Evolutionary conservation across 2,797 vertebrate species (phyloP), one percentile per base, ranked within the genome.

Genomic region (Sebastes melanostomus): DNA sequence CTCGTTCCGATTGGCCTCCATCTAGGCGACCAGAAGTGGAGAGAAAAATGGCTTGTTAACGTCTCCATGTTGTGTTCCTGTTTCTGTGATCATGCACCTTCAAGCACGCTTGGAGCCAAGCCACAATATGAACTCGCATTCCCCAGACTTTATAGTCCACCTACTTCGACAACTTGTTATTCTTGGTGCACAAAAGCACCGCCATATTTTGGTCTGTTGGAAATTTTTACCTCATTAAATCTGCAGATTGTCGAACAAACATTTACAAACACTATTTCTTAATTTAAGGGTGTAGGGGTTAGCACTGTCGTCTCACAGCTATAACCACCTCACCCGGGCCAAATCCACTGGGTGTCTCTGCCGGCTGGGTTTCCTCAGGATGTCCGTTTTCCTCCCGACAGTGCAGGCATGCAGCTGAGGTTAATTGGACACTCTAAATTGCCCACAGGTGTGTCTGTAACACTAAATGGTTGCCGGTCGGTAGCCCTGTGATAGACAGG

Each of bases 1-100:
- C 78, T 73, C 50, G 55, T 86, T 91, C 86, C 92, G 90, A 94
- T 94, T 94, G 93, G 92, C 83, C 80, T 91, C 84, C 75, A 75
- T 90, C 84, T 67, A 68, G 66, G 68, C 80, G 76, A 62, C 76
- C 77, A 80, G 36, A 85, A 90, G 82, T 85, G 83, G 82, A 54
- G 66, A 87, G 83, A 83, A 86, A 88, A 88, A 78, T 77, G 74
- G 58, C 84, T 89, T 84, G 76, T 91, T 90, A 76, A 56, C 72
- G 20, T 83, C 76, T 75, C 74, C 24, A 29, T 81, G 77, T 82
- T 80, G 72, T 77, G 52, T 84, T 78, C 46, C 72, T 82, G 63
- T 78, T 72, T 76, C 65, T 76, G 55, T 81, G 69, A 86, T 73
- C 29, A 9, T 59, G 55, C 58, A 20, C 55, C 46, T 65, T 75